phyloP scores from a whole-genome alignment of 1,140 invertebrate species.

The Mercenaria mercenaria region DNA sequence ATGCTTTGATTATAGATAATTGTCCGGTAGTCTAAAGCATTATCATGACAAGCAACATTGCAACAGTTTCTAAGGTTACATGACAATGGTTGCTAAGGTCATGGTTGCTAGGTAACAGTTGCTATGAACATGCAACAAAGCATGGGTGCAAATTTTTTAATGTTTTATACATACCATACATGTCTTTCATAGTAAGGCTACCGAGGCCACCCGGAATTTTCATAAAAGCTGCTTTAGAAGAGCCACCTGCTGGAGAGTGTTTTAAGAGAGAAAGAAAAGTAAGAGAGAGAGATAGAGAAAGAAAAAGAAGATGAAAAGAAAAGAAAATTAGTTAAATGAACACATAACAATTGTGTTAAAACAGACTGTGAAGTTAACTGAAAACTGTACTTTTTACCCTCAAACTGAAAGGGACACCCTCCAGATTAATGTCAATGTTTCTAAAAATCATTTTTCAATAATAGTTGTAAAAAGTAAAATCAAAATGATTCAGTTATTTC shows the following conservation, averaged over 20 bases:
- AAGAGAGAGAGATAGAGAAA: not conserved
- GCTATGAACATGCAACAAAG: conserved; percentile 1
- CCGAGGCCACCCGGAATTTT: conserved; percentile 46
- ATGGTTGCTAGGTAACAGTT: not conserved
- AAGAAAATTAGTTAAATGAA: not conserved
- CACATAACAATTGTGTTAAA: not conserved
- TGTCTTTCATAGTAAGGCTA: conserved; percentile 48
- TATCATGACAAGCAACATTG: too few relatives aligned
- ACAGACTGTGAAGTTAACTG: too few relatives aligned
- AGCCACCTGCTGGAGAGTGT: not conserved
- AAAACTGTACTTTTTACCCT: too few relatives aligned
- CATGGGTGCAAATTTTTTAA: not conserved
- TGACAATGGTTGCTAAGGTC: not conserved
- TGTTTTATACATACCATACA: conserved; percentile 58
- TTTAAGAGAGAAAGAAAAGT: not conserved
- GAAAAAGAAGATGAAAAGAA: not conserved
- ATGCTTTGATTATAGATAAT: too few relatives aligned
- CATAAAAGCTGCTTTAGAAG: conserved; percentile 18
- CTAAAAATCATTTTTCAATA: too few relatives aligned
- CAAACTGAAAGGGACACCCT: too few relatives aligned
- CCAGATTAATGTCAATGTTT: too few relatives aligned
- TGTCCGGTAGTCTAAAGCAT: too few relatives aligned
- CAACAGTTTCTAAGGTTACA: not conserved
- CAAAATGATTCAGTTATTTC: too few relatives aligned
- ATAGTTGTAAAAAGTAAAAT: too few relatives aligned